phyloP scores from a whole-genome alignment of 2,888 invertebrate species.

The Lymantria dispar region DNA sequence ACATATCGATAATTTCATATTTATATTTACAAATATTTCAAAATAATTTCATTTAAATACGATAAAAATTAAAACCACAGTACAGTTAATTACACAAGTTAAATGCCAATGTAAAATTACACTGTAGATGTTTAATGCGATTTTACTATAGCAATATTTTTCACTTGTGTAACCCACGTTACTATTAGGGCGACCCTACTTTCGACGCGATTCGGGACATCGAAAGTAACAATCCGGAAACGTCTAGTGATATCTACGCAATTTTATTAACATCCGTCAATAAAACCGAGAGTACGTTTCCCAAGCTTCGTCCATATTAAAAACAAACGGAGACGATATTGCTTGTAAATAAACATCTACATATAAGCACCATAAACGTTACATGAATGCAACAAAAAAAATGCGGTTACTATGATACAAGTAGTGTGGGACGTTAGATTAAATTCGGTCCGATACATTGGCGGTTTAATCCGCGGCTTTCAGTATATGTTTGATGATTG shows the following conservation, averaged over 20 bases:
- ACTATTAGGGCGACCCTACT: slow-evolving; percentile 18
- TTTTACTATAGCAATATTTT: neutral
- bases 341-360: slow-evolving; percentile 51
- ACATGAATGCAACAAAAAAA: slow-evolving; percentile 64
- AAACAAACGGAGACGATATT: slow-evolving; percentile 46
- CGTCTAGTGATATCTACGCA: slow-evolving; percentile 33
- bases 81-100: slow-evolving; percentile 17
- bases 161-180: slow-evolving; percentile 17
- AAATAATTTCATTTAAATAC: slow-evolving; percentile 34
- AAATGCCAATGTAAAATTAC: slow-evolving; percentile 8
- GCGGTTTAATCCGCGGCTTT: slow-evolving; percentile 37
- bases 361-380: slow-evolving; percentile 70
- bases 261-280: slow-evolving; percentile 51
- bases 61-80: slow-evolving; percentile 23
- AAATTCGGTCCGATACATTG: slow-evolving; percentile 63
- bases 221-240: slow-evolving; percentile 32
- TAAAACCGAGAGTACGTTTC: slow-evolving; percentile 54
- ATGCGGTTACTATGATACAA: slow-evolving; percentile 37
- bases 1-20: slow-evolving; percentile 53
- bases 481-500: slow-evolving; percentile 23
- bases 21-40: slow-evolving; percentile 65
- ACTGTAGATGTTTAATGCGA: slow-evolving; percentile 3
- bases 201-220: slow-evolving; percentile 13
- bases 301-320: slow-evolving; percentile 30
- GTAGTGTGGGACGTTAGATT: slow-evolving; percentile 52